phyloP scores from a whole-genome alignment of 2,888 invertebrate genomes.

The Pachymerium ferrugineum region DNA sequence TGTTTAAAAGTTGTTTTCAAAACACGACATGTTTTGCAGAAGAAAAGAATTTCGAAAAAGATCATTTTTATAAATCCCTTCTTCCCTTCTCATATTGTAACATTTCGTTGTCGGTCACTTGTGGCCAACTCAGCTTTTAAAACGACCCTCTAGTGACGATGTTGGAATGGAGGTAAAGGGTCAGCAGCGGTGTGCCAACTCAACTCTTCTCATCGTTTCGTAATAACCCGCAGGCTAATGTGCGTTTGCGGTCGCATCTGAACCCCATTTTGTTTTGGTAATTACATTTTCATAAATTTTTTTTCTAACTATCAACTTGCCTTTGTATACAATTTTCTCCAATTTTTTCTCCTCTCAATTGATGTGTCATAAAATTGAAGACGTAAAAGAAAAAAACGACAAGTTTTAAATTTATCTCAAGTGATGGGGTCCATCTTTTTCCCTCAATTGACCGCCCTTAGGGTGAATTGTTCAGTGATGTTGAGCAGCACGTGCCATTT shows the following conservation, averaged over 20 bases:
- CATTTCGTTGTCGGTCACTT: conserved; percentile 2
- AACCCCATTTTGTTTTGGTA: neutral
- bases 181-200: neutral
- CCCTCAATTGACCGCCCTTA: conserved; percentile 22
- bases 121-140: neutral
- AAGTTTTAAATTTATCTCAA: neutral
- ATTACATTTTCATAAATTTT: neutral
- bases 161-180: neutral
- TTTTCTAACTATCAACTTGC: no score
- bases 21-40: no score
- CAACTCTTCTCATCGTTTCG: neutral
- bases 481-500: conserved; percentile 24
- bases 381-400: neutral
- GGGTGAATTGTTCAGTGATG: conserved; percentile 22
- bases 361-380: no score
- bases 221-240: neutral
- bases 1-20: no score
- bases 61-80: neutral
- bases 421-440: conserved; percentile 1
- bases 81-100: neutral
- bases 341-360: no score
- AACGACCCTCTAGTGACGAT: conserved; percentile 3
- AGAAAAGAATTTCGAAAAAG: neutral
- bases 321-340: no score
- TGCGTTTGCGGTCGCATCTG: neutral